These are phyloP conservation scores for Serilophus lunatus DNA, from an alignment of 2,113 vertebrate genomes.

Conservation along the genomic window DNA sequence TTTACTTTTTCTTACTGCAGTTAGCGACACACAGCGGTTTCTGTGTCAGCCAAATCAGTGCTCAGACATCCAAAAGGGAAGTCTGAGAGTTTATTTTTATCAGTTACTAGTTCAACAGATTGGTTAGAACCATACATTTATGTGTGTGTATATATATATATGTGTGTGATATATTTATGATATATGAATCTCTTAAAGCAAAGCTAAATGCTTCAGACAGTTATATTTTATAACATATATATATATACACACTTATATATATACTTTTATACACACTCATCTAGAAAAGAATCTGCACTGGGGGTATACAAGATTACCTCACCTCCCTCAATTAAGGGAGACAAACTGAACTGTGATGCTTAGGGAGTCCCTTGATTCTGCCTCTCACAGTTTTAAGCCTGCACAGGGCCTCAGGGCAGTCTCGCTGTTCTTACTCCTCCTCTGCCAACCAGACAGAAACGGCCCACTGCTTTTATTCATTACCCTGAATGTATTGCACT, in stretches of 20 bases:
- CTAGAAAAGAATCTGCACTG: conserved; percentile 24
- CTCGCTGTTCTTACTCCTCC: conserved; percentile 65
- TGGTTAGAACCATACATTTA: neutral
- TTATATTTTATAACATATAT: no score
- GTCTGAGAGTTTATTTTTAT: neutral
- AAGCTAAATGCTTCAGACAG: neutral
- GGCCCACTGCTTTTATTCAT: conserved; percentile 81
- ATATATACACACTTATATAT: no score
- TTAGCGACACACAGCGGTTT: neutral
- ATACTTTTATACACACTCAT: conserved; percentile 21
- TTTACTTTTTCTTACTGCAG: neutral
- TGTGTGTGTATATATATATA: neutral
- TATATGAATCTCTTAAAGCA: neutral
- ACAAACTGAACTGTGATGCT: conserved; percentile 64
- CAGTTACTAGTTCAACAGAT: neutral
- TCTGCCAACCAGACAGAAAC: conserved; percentile 73
- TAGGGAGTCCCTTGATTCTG: conserved; percentile 66
- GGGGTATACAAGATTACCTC: conserved; percentile 30
- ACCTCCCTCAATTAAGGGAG: conserved; percentile 61
- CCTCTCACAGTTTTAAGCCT: conserved; percentile 67
- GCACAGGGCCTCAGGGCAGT: conserved; percentile 64
- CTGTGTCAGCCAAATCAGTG: neutral
- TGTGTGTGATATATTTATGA: neutral
- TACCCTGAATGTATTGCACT: conserved; percentile 75
- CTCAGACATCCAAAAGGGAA: neutral